Percentiles rank a stretch among this genome's conserved stretches.
Evolutionary conservation across 2,888 invertebrate species (phyloP).

Genomic region (Lasioglossum figueresi): DNA sequence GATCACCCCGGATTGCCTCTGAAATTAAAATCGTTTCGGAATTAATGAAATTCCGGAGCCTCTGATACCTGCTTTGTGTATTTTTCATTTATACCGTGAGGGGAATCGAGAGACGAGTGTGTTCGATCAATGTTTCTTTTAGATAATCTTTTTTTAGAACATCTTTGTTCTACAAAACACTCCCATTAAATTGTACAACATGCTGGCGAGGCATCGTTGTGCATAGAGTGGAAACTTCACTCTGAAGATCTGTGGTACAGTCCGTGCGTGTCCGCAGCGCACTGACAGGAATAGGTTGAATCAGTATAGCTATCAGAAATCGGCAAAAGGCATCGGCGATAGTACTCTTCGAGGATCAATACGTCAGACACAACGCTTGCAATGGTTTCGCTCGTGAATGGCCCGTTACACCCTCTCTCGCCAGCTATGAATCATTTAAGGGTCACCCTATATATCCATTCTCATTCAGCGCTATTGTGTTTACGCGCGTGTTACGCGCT

Average conservation of each 20-base stretch:
- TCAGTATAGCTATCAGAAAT: slow-evolving; percentile 2
- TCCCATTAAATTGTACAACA: neutral
- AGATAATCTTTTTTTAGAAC: neutral
- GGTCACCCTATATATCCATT: slow-evolving; percentile 63
- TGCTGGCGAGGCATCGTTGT: neutral
- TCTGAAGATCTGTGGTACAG: neutral
- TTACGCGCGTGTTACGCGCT: slow-evolving; percentile 50
- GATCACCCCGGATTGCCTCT: neutral
- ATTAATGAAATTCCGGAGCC: neutral
- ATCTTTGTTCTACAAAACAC: neutral
- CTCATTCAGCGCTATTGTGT: slow-evolving; percentile 57
- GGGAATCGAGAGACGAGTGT: neutral
- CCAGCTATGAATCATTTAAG: slow-evolving; percentile 76
- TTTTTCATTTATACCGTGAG: neutral
- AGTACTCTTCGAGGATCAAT: slow-evolving; percentile 69
- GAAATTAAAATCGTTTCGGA: neutral
- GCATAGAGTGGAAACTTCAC: neutral
- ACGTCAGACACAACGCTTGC: slow-evolving; percentile 62
- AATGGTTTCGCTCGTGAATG: slow-evolving; percentile 71
- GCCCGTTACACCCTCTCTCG: slow-evolving; percentile 60
- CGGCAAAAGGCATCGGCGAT: slow-evolving; percentile 31
- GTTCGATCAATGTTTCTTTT: neutral
- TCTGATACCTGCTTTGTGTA: neutral
- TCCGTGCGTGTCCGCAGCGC: neutral
- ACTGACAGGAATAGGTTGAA: neutral